Percentiles rank a stretch among this genome's conserved stretches.
Evolutionary conservation across 2,113 vertebrate species (phyloP).

Genomic region (Hypomesus transpacificus): DNA sequence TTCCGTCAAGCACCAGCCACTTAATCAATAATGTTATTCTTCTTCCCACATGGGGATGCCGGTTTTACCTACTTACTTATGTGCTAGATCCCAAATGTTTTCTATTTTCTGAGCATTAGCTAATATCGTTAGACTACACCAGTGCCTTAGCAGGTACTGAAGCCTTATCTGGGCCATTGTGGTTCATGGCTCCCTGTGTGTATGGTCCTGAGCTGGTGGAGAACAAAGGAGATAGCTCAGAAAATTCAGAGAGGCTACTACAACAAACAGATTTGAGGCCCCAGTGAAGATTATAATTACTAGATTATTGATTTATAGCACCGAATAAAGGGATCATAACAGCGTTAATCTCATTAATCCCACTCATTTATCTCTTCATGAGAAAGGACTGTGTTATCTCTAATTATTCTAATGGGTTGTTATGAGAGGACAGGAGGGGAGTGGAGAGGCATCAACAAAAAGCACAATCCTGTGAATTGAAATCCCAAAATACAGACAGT

Average conservation of each 20-base stretch:
- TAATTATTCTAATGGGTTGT: slow-evolving; percentile 71
- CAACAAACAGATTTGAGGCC: slow-evolving; percentile 45
- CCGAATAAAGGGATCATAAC: slow-evolving; percentile 68
- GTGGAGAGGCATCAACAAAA: not conserved
- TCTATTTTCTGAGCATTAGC: too few species aligned
- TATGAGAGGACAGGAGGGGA: slow-evolving; percentile 40
- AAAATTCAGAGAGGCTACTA: slow-evolving; percentile 56
- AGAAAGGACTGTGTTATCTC: slow-evolving; percentile 63
- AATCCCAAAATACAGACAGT: slow-evolving; percentile 43
- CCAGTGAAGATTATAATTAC: slow-evolving; percentile 63
- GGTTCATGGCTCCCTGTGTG: slow-evolving; percentile 48
- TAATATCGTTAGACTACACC: too few species aligned
- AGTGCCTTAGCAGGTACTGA: too few species aligned
- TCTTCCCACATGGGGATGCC: too few species aligned
- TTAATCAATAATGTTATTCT: too few species aligned
- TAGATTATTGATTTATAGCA: slow-evolving; percentile 72
- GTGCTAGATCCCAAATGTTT: too few species aligned
- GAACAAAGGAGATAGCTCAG: slow-evolving; percentile 64
- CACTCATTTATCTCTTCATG: slow-evolving; percentile 56
- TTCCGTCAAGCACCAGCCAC: too few species aligned
- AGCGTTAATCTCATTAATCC: slow-evolving; percentile 71
- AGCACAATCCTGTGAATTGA: slow-evolving; percentile 32
- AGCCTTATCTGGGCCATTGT: too few species aligned
- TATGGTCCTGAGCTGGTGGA: slow-evolving; percentile 54
- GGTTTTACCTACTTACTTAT: too few species aligned